Base-by-base conservation (phyloP, 2,888 invertebrate genomes). In the Heteromurus nitidus region DNA sequence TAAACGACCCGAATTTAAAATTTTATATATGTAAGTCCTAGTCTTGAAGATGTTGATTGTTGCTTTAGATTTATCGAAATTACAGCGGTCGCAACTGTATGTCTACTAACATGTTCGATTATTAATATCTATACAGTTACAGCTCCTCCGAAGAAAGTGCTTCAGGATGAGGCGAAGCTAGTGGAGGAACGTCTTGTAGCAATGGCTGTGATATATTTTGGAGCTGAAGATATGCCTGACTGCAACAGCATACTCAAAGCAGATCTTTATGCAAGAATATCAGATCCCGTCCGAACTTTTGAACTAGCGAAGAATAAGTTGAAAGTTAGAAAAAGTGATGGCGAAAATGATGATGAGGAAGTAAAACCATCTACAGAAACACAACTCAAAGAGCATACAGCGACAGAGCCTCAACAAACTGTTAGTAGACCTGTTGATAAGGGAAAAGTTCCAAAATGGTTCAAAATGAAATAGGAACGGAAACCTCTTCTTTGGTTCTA, bases 11-110 rank as follows among this genome's bases (percentile, higher is more conserved):
- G n/a, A 89, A 91, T 16, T 89, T 91, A 85, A 90, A 92, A 65
- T 97, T 97, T 90, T 92, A 94, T 88, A 91, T 97, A 80, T 97
- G 95, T 96, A 91, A 93, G 94, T 92, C 28, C 28, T 11, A 26
- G 5, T 50, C 5, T 3, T 50, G 5, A 18, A 50, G 20, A 3
- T 50, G 3, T 50, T 11, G 3, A 11, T 50, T 50, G 3, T 50
- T 18, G n/a, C 50, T 30, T n/a, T 42, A 36, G 7, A 65, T 44
- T 1, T 36, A 18, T 18, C 24, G n/a, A n/a, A n/a, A n/a, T n/a
- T n/a, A n/a, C n/a, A n/a, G n/a, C n/a, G n/a, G n/a, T n/a, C n/a
- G n/a, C n/a, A n/a, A n/a, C n/a, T n/a, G n/a, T n/a, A n/a, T n/a
- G n/a, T n/a, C n/a, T n/a, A n/a, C n/a, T n/a, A n/a, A n/a, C n/a